Conservation (phyloP, 53 echinoderm and acorn worm species). For the Luidia sarsii region DNA sequence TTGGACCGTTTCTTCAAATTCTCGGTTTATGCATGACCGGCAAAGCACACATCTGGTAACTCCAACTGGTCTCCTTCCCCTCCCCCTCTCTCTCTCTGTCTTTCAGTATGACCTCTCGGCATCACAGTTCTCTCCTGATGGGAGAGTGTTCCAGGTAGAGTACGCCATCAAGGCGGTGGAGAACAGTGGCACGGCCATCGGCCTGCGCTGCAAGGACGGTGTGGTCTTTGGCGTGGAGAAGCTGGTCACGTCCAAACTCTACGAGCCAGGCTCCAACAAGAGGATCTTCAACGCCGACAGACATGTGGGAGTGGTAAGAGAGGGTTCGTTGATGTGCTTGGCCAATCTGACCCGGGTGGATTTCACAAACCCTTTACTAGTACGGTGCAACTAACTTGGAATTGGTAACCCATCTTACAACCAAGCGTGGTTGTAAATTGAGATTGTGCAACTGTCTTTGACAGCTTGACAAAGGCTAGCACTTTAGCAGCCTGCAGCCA, state of each 20-base stretch:
- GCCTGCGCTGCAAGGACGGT: conserved; percentile 94
- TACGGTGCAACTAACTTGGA: no score
- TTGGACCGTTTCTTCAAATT: background rate
- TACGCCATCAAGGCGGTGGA: conserved; percentile 99
- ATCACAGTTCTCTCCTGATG: conserved; percentile 98
- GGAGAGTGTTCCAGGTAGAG: conserved; percentile 94
- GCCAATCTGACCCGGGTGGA: no score
- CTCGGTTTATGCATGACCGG: background rate
- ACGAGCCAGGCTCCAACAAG: conserved; percentile 93
- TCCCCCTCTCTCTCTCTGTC: background rate
- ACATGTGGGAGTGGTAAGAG: conserved; percentile 95
- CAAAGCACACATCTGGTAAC: background rate
- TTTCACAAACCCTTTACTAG: no score
- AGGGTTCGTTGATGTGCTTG: no score
- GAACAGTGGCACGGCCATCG: conserved; percentile 97
- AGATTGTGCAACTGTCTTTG: no score
- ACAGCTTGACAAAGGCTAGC: no score
- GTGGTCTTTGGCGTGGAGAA: conserved; percentile 98
- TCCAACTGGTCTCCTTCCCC: background rate
- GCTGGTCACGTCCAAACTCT: conserved; percentile 90
- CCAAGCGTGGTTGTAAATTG: no score
- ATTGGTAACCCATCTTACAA: no score
- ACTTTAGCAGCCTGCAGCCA: no score
- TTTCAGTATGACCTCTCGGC: conserved; percentile 96
- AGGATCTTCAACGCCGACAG: conserved; percentile 95